Percentiles rank a stretch among this genome's conserved stretches.
Evolutionary conservation across 2,888 invertebrate genomes (phyloP).

Genomic region (Scaptodrosophila latifasciaeformis): DNA sequence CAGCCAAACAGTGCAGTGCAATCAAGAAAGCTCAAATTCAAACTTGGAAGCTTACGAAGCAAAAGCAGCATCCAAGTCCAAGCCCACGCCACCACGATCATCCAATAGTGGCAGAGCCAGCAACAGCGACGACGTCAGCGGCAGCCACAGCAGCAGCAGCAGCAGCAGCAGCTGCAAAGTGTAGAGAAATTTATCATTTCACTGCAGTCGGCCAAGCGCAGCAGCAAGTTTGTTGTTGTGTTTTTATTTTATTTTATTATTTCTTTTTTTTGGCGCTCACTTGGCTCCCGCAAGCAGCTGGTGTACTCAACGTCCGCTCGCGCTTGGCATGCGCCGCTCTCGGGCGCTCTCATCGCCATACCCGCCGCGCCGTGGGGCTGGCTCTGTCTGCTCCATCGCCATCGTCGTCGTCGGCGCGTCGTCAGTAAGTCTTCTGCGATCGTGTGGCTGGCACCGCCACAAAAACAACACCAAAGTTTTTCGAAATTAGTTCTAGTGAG

Average conservation of each 20-base stretch:
- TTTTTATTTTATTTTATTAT: background rate
- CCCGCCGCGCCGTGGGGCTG: conserved; percentile 6
- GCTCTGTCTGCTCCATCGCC: conserved; percentile 8
- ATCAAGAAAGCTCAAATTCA: conserved; percentile 55
- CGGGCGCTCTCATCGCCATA: conserved; percentile 28
- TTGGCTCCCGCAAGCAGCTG: conserved; percentile 41
- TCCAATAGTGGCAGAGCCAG: background rate
- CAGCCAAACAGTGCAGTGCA: conserved; percentile 44
- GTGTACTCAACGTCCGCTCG: conserved; percentile 39
- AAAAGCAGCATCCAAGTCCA: conserved; percentile 25
- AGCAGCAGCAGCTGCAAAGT: conserved; percentile 47
- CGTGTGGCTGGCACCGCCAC: conserved; percentile 36
- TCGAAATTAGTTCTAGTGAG: conserved; percentile 72
- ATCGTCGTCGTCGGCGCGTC: conserved; percentile 13
- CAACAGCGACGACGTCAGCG: background rate
- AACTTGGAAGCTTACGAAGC: conserved; percentile 21
- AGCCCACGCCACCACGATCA: conserved; percentile 14
- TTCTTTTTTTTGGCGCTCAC: conserved; percentile 33
- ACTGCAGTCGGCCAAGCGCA: conserved; percentile 37
- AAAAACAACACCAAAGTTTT: conserved; percentile 70
- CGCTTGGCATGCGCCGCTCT: conserved; percentile 31
- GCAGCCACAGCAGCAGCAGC: conserved; percentile 7
- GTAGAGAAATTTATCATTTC: conserved; percentile 72
- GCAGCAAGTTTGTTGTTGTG: conserved; percentile 27
- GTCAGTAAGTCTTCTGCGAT: no score